Percentiles rank a stretch among this genome's conserved stretches.
Evolutionary conservation across 2,888 invertebrate genomes (phyloP).

Genomic region (Leptothorax acervorum): DNA sequence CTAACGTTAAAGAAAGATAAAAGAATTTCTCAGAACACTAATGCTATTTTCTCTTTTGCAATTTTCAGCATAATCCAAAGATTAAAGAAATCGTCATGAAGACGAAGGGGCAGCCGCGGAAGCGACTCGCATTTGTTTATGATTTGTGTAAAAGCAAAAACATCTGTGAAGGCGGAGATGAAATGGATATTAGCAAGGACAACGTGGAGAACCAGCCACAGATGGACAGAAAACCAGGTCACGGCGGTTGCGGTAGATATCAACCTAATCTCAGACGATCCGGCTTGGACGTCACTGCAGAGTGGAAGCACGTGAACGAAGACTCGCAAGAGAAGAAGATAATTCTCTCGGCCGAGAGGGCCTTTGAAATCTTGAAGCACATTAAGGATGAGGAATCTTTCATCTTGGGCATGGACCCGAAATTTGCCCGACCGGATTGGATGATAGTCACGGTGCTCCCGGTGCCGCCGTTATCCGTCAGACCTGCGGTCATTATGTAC

Average conservation of each 20-base stretch:
- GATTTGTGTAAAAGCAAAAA: slow-evolving; percentile 99
- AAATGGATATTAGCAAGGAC: slow-evolving; percentile 96
- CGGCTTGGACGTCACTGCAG: slow-evolving; percentile 97
- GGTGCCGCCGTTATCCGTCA: slow-evolving; percentile 97
- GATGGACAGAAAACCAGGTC: slow-evolving; percentile 89
- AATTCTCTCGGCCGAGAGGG: slow-evolving; percentile 96
- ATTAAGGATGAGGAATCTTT: slow-evolving; percentile 98
- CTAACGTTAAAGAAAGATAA: background rate
- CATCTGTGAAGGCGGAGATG: slow-evolving; percentile 99
- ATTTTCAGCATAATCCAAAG: slow-evolving; percentile 93
- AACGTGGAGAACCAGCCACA: slow-evolving; percentile 87
- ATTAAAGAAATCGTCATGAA: slow-evolving; percentile 98
- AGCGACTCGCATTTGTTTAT: slow-evolving; percentile 97
- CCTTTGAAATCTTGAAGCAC: slow-evolving; percentile 98
- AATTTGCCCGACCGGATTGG: slow-evolving; percentile 99
- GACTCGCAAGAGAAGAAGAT: slow-evolving; percentile 99
- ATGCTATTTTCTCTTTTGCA: slow-evolving; percentile 50
- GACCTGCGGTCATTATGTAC: slow-evolving; percentile 99
- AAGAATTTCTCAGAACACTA: background rate
- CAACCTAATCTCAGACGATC: slow-evolving; percentile 96
- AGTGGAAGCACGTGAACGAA: slow-evolving; percentile 99
- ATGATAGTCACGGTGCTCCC: slow-evolving; percentile 99
- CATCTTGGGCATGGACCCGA: slow-evolving; percentile 98
- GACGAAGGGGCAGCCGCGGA: slow-evolving; percentile 98
- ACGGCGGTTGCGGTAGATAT: slow-evolving; percentile 99